Base-by-base conservation (phyloP, 2,113 vertebrate genomes). In the Pygathrix nemaeus region DNA sequence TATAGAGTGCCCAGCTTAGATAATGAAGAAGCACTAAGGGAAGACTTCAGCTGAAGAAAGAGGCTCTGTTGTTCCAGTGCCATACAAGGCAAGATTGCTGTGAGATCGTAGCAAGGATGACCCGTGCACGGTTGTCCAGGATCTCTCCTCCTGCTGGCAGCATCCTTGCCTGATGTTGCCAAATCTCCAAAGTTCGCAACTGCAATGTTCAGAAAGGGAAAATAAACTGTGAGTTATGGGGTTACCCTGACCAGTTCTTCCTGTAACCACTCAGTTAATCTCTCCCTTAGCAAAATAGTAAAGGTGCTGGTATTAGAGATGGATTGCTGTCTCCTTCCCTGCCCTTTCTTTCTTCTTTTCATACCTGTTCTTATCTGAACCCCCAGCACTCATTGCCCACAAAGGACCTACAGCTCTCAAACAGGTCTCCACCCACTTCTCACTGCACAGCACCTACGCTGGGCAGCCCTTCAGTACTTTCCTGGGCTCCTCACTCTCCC, bases 1-100 rank as follows among this genome's bases (percentile, higher is more conserved):
- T 96, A 80, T 35, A 52, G 91, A 43, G 85, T 66, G 88, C 83
- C 61, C 12, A 43, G 27, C 96, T 97, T 79, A 50, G 94, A 79
- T 61, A 81, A 73, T 87, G 93, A 93, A 97, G 94, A 83, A 89
- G 59, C 79, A 93, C 97, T 97, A 92, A 38, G 0, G 79, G 96
- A 96, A 83, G 61, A 59, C 84, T 92, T 83, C 88, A 87, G 40
- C 55, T 21, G 12, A 86, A n/a, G 50, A 97, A 90, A 96, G 89
- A 75, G 92, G 89, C 91, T 91, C 95, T 57, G 35, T 93, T 91
- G 93, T 94, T 97, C 85, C 59, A 12, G 96, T 59, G 94, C 98
- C 98, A 92, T 98, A 99, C 89, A 99, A 99, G 98, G 98, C 80
- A 97, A 98, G 88, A n/a, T 95, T 98, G 88, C 97, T 83, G 92